These are phyloP conservation scores for Agapostemon virescens DNA, from an alignment of 2,888 invertebrate species.

Conservation along the genomic window DNA sequence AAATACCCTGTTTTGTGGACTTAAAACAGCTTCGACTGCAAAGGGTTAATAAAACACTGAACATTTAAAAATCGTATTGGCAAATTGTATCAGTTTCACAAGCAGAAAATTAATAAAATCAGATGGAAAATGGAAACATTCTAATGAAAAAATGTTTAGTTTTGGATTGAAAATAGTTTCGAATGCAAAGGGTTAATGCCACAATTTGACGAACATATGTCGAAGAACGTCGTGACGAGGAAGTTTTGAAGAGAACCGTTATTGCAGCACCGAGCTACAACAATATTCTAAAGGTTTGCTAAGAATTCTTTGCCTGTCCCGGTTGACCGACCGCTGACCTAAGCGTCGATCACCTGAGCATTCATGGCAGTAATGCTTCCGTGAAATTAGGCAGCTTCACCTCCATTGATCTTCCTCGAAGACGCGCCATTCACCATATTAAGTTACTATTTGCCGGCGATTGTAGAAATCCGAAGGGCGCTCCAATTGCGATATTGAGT, in stretches of 20 bases:
- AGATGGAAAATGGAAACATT: too few species aligned
- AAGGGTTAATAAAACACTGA: too few species aligned
- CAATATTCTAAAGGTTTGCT: background rate
- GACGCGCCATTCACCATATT: slow-evolving; percentile 55
- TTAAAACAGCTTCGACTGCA: too few species aligned
- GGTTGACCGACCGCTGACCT: slow-evolving; percentile 57
- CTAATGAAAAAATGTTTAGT: too few species aligned
- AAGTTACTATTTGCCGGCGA: slow-evolving; percentile 57
- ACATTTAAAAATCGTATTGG: too few species aligned
- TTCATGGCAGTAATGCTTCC: slow-evolving; percentile 65
- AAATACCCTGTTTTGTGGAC: too few species aligned
- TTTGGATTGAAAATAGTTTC: too few species aligned
- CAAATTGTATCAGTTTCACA: too few species aligned
- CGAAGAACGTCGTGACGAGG: background rate
- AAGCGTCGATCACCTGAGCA: slow-evolving; percentile 43
- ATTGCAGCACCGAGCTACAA: background rate
- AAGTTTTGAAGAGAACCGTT: background rate
- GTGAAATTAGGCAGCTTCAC: slow-evolving; percentile 65
- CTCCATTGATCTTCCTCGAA: slow-evolving; percentile 43
- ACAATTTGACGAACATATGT: background rate
- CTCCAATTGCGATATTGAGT: slow-evolving; percentile 58
- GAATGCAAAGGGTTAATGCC: background rate
- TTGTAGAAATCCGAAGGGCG: slow-evolving; percentile 41
- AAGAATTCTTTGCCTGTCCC: slow-evolving; percentile 20
- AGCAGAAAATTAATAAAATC: too few species aligned